phyloP scores from a whole-genome alignment of 2,888 invertebrate species.

The Pollenia griseotomentosa region DNA sequence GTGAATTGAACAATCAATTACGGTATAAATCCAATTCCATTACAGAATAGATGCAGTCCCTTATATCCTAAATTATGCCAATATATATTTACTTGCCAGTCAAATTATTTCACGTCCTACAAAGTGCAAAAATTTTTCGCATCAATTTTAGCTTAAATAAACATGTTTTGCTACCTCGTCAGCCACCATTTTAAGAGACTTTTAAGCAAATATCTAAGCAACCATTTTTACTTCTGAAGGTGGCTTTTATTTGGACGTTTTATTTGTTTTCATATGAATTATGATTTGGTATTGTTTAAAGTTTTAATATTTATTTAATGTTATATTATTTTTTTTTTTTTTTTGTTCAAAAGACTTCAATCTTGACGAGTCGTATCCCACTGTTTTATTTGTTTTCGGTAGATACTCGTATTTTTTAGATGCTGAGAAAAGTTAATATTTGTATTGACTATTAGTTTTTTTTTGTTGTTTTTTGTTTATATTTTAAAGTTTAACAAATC shows the following conservation, averaged over 20 bases:
- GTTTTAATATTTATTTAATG: slow-evolving; percentile 54
- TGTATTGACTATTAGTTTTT: slow-evolving; percentile 48
- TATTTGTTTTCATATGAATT: slow-evolving; percentile 20
- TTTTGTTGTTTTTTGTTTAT: slow-evolving; percentile 6
- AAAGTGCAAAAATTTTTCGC: too few relatives aligned
- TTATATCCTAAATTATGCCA: too few relatives aligned
- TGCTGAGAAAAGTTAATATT: slow-evolving; percentile 73
- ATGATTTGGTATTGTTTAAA: slow-evolving; percentile 45
- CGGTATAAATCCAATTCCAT: too few relatives aligned
- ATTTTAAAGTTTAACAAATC: slow-evolving; percentile 46
- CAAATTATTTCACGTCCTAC: too few relatives aligned
- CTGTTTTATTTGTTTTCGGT: slow-evolving; percentile 36
- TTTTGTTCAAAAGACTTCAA: slow-evolving; percentile 2
- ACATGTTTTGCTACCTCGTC: background rate
- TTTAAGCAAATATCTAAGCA: background rate
- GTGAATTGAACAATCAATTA: too few relatives aligned
- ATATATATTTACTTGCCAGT: too few relatives aligned
- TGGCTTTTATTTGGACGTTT: background rate
- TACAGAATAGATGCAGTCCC: too few relatives aligned
- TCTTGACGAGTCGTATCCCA: background rate
- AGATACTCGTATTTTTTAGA: slow-evolving; percentile 21
- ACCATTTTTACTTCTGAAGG: slow-evolving; percentile 42
- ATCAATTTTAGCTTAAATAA: too few relatives aligned
- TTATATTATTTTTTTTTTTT: background rate
- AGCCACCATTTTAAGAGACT: slow-evolving; percentile 33